Base-by-base conservation (phyloP, 2,797 vertebrate genomes). In the Xyrichtys novacula region DNA sequence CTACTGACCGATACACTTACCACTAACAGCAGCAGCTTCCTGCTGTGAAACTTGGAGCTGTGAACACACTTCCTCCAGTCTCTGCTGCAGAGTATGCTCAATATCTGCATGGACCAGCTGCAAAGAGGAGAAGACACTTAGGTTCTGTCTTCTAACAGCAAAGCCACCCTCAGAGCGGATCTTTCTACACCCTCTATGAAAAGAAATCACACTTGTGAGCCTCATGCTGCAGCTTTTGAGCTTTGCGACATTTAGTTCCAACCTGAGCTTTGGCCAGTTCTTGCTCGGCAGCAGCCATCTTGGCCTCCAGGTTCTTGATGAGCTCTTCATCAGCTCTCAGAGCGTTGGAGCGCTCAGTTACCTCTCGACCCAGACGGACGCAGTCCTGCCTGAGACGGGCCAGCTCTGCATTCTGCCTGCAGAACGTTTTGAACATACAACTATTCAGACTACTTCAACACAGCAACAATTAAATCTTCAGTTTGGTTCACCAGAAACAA, bases 361-460 rank as follows among this genome's bases (percentile, higher is more conserved):
- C 82, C 66, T 97, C 96, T 44, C 95, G 95, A 78, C 82, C 83
- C 79, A 95, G 89, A 54, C 92, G 95, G 83, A 69, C 90, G 38
- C 94, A 94, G 60, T 97, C 96, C 63, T 96, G 95, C 36, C 95
- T 89, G 43, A 97, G 70, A 71, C 95, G 96, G 17, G 95, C 96
- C 87, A 96, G 84, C 86, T 97, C 96, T 0, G 96, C 86, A 0
- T 97, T 97, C 66, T 97, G 96, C 87, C 96, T 97, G 86, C 38
- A 36, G 20, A 34, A 42, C 15, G 10, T 9, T 38, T 3, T 40
- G 14, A 46, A 5, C 16, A 6, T 15, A 44, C 6, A 0, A 36
- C 11, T n/a, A n/a, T n/a, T n/a, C n/a, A 19, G 60, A 17, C 17
- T 14, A 34, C 7, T 5, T 31, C 48, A 31, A 19, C 48, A 19